Percentiles rank a stretch among this genome's conserved stretches.
Conservation (phyloP, 2,113 vertebrate genomes). For the Peromyscus leucopus region DNA sequence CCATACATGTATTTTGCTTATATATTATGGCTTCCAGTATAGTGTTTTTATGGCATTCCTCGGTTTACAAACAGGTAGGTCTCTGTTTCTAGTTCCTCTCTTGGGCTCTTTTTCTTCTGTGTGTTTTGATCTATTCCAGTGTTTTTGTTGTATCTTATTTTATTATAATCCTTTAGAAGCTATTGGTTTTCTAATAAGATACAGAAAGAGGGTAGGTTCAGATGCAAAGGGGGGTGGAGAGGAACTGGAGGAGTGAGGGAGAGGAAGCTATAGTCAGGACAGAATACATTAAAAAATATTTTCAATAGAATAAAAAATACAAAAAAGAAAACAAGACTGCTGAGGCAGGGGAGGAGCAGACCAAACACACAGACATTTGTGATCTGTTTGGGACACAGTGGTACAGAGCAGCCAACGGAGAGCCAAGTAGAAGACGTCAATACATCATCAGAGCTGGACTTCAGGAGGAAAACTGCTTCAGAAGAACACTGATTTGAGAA, state of each 20-base stretch:
- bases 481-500: not conserved
- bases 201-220: not conserved
- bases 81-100: not conserved
- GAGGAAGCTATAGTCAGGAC: not conserved
- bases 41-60: not conserved
- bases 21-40: not conserved
- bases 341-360: not conserved
- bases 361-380: rapidly evolving
- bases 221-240: not conserved
- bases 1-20: not conserved
- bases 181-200: not conserved
- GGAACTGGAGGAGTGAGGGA: not conserved
- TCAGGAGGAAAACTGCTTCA: not conserved
- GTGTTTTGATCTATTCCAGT: not conserved
- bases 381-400: not conserved
- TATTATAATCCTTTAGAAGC: not conserved
- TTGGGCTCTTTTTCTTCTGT: not conserved
- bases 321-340: not conserved
- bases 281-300: not conserved
- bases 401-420: not conserved
- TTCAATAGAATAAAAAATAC: not conserved
- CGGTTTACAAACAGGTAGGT: not conserved
- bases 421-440: not conserved
- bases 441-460: not conserved
- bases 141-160: not conserved